Evolutionary conservation across 2,797 vertebrate species (phyloP).

Genomic region (Cyprinella venusta): DNA sequence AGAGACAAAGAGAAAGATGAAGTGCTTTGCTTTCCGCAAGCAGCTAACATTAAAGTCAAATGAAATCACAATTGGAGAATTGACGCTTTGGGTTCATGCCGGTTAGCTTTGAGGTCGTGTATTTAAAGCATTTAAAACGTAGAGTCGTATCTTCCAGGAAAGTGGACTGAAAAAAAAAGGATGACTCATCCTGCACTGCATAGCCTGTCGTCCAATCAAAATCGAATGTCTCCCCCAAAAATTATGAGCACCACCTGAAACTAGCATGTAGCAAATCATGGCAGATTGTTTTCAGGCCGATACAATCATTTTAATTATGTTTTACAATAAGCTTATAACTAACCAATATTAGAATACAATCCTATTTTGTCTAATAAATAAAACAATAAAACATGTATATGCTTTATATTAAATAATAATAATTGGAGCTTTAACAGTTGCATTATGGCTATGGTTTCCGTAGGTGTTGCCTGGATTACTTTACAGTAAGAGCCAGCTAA

Average conservation of each 20-base stretch:
- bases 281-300: neutral
- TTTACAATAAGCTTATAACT: neutral
- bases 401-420: neutral
- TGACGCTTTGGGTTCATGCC: neutral
- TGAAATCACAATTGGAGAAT: conserved; percentile 6
- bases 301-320: neutral
- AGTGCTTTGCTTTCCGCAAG: conserved; percentile 1
- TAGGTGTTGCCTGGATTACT: conserved; percentile 37
- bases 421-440: neutral
- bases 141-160: neutral
- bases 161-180: neutral
- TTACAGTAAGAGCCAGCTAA: conserved; percentile 54
- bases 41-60: conserved; percentile 23
- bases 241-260: neutral
- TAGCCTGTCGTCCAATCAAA: neutral
- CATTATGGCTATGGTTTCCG: conserved; percentile 30
- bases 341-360: neutral
- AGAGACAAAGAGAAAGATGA: neutral
- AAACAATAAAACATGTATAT: neutral
- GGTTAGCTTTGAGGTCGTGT: neutral
- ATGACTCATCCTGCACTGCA: conserved; percentile 6
- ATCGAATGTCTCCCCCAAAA: too few relatives aligned
- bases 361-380: neutral
- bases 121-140: neutral
- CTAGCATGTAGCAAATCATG: neutral